A percentile compares a stretch with the other conserved stretches of the same genome.
phyloP scores from a whole-genome alignment of 2,888 invertebrate species.

The Tanypteryx hageni region DNA sequence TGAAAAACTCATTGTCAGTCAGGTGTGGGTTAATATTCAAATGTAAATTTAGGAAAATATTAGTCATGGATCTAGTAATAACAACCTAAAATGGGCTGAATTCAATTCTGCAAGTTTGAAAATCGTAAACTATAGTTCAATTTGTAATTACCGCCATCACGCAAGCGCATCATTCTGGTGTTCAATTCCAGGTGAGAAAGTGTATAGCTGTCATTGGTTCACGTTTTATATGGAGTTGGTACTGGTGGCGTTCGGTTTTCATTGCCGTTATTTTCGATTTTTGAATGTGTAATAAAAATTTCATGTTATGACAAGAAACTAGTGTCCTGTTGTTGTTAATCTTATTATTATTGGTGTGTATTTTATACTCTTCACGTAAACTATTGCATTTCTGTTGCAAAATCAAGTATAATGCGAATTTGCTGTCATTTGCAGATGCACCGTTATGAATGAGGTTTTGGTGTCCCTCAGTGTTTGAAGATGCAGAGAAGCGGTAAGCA shows the following conservation, averaged over 20 bases:
- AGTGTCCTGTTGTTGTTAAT: neutral
- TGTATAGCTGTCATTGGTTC: constrained; percentile 49
- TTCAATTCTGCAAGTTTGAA: neutral
- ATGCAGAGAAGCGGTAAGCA: constrained; percentile 62
- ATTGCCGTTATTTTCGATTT: neutral
- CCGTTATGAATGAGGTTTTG: constrained; percentile 55
- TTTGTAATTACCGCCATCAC: constrained; percentile 31
- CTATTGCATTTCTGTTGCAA: neutral
- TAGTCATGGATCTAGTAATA: too few species aligned
- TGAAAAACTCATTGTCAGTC: too few species aligned
- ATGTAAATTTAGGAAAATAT: too few species aligned
- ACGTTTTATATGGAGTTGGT: constrained; percentile 50
- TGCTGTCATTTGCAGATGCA: constrained; percentile 57
- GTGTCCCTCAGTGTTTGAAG: constrained; percentile 32
- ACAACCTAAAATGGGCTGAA: neutral
- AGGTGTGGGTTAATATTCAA: too few species aligned
- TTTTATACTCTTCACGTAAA: neutral
- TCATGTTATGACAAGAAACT: constrained; percentile 5
- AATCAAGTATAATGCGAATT: constrained; percentile 31
- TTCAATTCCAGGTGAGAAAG: constrained; percentile 61
- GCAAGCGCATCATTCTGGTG: constrained; percentile 54
- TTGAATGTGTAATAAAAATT: neutral
- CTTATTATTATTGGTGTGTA: constrained; percentile 15
- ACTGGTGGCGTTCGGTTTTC: constrained; percentile 44
- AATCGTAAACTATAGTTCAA: neutral